Base-by-base conservation (phyloP, 1,140 invertebrate species). In the Luehdorfia chinensis region DNA sequence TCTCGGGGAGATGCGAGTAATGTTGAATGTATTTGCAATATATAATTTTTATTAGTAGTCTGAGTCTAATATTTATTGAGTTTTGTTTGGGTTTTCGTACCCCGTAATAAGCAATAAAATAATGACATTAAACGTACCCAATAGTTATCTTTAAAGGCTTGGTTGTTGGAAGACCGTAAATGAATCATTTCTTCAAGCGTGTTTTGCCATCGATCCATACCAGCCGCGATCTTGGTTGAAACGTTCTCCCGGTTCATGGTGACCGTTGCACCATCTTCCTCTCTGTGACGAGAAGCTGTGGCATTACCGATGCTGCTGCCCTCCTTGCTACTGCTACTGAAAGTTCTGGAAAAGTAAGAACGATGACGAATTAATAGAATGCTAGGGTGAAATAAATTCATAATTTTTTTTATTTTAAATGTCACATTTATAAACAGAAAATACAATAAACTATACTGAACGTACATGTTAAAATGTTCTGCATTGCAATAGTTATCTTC, bases 121-220 rank as follows among this genome's bases (percentile, higher is more conserved):
- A n/a, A n/a, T n/a, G n/a, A n/a, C n/a, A n/a, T n/a, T 21, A 25
- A 19, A 59, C 74, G 71, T 15, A 85, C 81, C 78, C 81, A 85
- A 47, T 83, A 85, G 36, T 83, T 83, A 27, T 85, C 81, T 43
- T 85, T 85, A 46, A 80, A 85, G 2, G 68, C 74, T 19, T 81
- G 75, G 31, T 79, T 83, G 47, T 76, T 75, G 4, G 76, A 71
- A 16, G 78, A 78, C 9, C 81, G 66, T 4, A 85, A 56, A 41
- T 83, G 57, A 9, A 85, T 85, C 81, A 85, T 85, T 3, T 84
- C 78, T 52, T 85, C 81, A n/a, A 85, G 47, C 1, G 81, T 85
- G 61, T 71, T 83, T 48, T 85, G 81, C 81, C 81, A 85, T 54
- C 81, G 78, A 64, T 85, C 81, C 81, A 85, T 83, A 56, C 78